Evolutionary conservation across 1,140 invertebrate genomes (phyloP).

Genomic region (Carposina sasakii): DNA sequence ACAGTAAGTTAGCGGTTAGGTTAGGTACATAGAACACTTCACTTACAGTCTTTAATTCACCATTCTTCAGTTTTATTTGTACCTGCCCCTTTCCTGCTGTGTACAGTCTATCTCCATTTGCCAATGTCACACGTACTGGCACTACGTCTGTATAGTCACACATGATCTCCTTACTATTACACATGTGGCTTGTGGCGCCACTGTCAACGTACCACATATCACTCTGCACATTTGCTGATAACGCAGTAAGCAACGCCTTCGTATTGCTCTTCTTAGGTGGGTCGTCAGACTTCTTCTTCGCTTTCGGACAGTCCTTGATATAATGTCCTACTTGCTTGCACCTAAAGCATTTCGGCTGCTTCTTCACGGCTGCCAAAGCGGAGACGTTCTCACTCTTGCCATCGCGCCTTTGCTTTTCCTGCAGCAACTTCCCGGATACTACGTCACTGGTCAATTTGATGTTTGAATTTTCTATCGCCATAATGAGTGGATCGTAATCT

Average conservation of each 20-base stretch:
- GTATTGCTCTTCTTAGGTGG: neutral
- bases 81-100: neutral
- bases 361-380: neutral
- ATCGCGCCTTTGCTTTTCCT: conserved; percentile 8
- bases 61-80: neutral
- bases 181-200: conserved; percentile 23
- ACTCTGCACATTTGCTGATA: neutral
- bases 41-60: neutral
- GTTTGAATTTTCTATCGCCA: neutral
- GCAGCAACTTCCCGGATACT: conserved; percentile 19
- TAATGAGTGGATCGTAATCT: neutral
- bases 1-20: conserved; percentile 1
- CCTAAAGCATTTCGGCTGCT: conserved; percentile 7
- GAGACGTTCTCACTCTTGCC: neutral
- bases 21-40: conserved; percentile 8
- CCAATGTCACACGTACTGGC: conserved; percentile 3
- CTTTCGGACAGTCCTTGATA: conserved; percentile 12
- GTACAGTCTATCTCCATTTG: conserved; percentile 1
- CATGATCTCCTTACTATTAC: neutral
- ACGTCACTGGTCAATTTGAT: conserved; percentile 15
- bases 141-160: neutral
- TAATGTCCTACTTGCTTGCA: conserved; percentile 14
- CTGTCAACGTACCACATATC: conserved; percentile 22
- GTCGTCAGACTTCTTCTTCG: neutral
- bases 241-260: conserved; percentile 2